Evolutionary conservation across 2,797 vertebrate genomes (phyloP), one percentile per base, ranked within the genome.

Genomic region (Artibeus jamaicensis): DNA sequence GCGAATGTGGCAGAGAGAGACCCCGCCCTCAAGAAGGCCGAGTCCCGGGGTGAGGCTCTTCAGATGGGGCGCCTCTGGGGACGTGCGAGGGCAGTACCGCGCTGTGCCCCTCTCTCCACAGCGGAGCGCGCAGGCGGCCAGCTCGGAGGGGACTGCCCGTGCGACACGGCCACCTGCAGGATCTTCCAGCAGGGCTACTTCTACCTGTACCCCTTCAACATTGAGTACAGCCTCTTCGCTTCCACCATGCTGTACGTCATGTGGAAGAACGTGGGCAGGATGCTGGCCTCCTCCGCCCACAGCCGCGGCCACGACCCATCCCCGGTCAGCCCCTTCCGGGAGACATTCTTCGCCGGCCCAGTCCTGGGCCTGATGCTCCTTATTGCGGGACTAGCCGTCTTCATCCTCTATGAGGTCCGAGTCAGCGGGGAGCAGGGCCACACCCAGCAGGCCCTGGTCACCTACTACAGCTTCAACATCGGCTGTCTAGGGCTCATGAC

Each of bases 181-280:
- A 97, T 98, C 97, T 99, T 99, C 97, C 98, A 99, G 97, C 98
- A 99, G 0, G 99, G 99, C 29, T 99, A 99, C 90, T 99, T 99
- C 97, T 99, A 99, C 98, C 96, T 99, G 57, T 99, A 99, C 90
- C 99, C 99, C 24, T 99, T 99, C 98, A 99, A 99, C 98, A 99
- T 99, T 0, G 99, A 99, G 97, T 99, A 99, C 98, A 99, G 99
- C 83, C 99, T 99, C 96, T 99, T 99, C 10, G 99, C 99, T 53
- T 99, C 99, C 1, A 99, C 99, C 97, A 99, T 99, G 99, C 97
- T 99, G 87, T 99, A 99, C 1, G 98, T 99, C 95, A 99, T 99
- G 99, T 99, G 99, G 99, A 99, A 99, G 98, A 99, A 99, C 0
- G 99, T 99, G 0, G 99, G 99, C 7, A 98, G 99, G 32, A 93